Conservation (phyloP, 2,113 vertebrate genomes). For the Festucalex cinctus region DNA sequence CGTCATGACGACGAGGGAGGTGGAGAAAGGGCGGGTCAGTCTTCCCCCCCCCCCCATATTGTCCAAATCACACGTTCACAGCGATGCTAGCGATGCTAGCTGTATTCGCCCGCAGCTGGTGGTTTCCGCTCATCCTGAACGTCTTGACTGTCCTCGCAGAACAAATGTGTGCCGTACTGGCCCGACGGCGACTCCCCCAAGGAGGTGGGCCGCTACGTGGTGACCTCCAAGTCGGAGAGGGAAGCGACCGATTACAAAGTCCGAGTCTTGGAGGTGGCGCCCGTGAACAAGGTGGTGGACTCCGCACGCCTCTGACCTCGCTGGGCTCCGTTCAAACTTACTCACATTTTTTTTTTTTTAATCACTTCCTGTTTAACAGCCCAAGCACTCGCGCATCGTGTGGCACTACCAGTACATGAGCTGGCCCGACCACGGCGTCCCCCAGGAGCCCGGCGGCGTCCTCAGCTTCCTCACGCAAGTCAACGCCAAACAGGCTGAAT, state of each 20-base stretch:
- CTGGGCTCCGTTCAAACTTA: neutral
- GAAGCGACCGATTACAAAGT: slow-evolving; percentile 84
- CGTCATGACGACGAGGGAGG: slow-evolving; percentile 95
- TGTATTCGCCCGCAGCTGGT: too few species aligned
- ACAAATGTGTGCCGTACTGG: slow-evolving; percentile 96
- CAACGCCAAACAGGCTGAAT: slow-evolving; percentile 80
- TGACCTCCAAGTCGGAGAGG: slow-evolving; percentile 67
- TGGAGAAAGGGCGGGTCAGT: slow-evolving; percentile 93
- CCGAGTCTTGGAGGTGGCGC: slow-evolving; percentile 75
- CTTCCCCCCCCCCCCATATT: neutral
- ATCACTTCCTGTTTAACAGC: slow-evolving; percentile 50
- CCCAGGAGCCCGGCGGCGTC: slow-evolving; percentile 84
- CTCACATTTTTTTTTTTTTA: neutral
- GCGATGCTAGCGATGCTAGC: too few species aligned
- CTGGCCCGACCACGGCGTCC: slow-evolving; percentile 97
- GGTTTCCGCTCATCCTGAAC: too few species aligned
- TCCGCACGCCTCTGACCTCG: slow-evolving; percentile 2
- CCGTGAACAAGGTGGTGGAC: slow-evolving; percentile 74
- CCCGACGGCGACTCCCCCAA: slow-evolving; percentile 71
- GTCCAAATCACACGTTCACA: neutral
- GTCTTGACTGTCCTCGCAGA: slow-evolving; percentile 66
- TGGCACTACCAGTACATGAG: slow-evolving; percentile 96
- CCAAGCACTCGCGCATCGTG: slow-evolving; percentile 71
- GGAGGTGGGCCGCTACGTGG: slow-evolving; percentile 73
- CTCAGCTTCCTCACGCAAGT: slow-evolving; percentile 91